Conservation (phyloP, 2,888 invertebrate species). For the Euzetes globulus region DNA sequence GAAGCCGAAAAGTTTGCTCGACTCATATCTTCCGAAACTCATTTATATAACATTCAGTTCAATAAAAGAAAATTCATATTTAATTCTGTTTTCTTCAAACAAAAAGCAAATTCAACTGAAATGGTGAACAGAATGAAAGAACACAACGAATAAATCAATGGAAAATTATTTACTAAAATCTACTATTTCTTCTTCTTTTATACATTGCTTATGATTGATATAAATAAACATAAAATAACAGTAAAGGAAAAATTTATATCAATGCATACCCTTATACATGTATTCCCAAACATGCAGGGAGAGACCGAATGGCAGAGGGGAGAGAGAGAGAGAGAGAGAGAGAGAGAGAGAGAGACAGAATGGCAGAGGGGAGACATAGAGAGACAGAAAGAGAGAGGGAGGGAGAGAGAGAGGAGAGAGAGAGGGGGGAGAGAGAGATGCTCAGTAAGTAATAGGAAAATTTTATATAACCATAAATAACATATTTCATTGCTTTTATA, state of each 20-base stretch:
- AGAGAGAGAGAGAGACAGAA: not conserved
- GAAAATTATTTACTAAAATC: not conserved
- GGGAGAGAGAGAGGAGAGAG: not conserved
- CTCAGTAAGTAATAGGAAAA: constrained; percentile 6
- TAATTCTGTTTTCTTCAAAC: not conserved
- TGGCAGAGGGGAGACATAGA: not conserved
- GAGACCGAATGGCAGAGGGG: not conserved
- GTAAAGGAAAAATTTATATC: not conserved
- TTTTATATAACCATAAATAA: constrained; percentile 8
- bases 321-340: constrained; percentile 1
- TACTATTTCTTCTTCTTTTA: not conserved
- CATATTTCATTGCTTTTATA: constrained; percentile 12
- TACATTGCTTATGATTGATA: constrained; percentile 5
- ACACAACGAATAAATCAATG: constrained; percentile 1
- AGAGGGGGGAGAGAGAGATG: not conserved
- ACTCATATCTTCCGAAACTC: not conserved
- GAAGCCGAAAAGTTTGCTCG: constrained; percentile 14
- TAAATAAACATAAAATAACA: constrained; percentile 16
- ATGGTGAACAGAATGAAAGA: no score
- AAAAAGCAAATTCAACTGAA: not conserved
- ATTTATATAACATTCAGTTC: not conserved
- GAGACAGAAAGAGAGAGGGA: not conserved
- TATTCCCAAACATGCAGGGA: not conserved
- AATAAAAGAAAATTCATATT: constrained; percentile 10
- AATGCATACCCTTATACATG: not conserved